Evolutionary conservation across 2,888 invertebrate species (phyloP), one percentile per base, ranked within the genome.

Genomic region (Melanostoma scalare): DNA sequence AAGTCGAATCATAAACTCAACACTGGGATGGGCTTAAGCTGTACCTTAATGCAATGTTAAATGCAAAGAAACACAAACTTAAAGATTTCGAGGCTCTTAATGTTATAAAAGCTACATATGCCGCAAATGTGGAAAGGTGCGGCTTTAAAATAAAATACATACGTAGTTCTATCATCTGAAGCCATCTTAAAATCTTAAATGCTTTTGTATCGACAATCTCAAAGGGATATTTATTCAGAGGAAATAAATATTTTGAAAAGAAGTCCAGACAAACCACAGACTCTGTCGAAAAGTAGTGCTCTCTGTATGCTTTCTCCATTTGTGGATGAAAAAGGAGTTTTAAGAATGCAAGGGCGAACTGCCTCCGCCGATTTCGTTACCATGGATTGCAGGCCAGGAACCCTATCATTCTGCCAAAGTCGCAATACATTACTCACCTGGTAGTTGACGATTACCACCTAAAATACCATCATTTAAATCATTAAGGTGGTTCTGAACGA

Each of bases 271-370:
- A 46, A 46, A 46, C n/a, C 10, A 3, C n/a, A n/a, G n/a, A n/a
- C n/a, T n/a, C n/a, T n/a, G n/a, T n/a, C n/a, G n/a, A 36, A 35
- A 55, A 55, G 35, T 3, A 55, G 36, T 4, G 4, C 55, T 0
- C 55, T 55, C 8, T 6, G 6, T 4, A 55, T 20, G 20, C 55
- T 55, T 1, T 36, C 20, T 3, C 55, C 55, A 1, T 55, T 36
- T 55, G 33, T 53, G 10, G 10, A 53, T 53, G n/a, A 33, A 52
- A 48, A n/a, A n/a, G n/a, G n/a, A n/a, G n/a, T n/a, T n/a, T n/a
- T n/a, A n/a, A n/a, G n/a, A n/a, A n/a, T n/a, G n/a, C n/a, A n/a
- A n/a, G n/a, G n/a, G n/a, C n/a, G n/a, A n/a, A n/a, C n/a, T n/a
- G n/a, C n/a, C n/a, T n/a, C n/a, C n/a, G n/a, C n/a, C n/a, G n/a